Percentiles rank a stretch among this genome's conserved stretches.
Evolutionary conservation across 2,888 invertebrate species (phyloP).

Genomic region (Polydrusus pterygomalis): DNA sequence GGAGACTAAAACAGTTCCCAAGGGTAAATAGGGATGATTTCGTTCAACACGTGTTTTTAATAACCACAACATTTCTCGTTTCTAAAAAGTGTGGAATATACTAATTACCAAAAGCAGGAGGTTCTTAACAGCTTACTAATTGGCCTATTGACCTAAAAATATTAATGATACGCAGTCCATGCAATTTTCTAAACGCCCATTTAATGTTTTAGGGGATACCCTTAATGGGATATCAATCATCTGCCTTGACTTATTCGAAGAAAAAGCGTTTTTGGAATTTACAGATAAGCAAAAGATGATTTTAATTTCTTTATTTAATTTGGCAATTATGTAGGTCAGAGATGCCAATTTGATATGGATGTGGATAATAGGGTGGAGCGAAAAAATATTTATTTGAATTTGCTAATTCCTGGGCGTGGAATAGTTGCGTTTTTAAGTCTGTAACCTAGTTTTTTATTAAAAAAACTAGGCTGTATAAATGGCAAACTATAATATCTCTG

Average conservation of each 20-base stretch:
- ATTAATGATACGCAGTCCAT: constrained; percentile 40
- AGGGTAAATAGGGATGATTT: too few species aligned
- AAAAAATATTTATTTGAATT: too few species aligned
- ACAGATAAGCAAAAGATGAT: neutral
- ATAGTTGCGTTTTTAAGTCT: too few species aligned
- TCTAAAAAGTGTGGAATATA: constrained; percentile 40
- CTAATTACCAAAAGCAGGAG: constrained; percentile 32
- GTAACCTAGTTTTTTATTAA: too few species aligned
- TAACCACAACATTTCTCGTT: constrained; percentile 41
- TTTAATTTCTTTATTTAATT: constrained; percentile 11
- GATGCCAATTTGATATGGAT: too few species aligned
- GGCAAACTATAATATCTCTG: too few species aligned
- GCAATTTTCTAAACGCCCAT: constrained; percentile 32
- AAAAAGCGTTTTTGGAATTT: constrained; percentile 9
- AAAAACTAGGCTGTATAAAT: too few species aligned
- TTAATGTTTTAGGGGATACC: constrained; percentile 18
- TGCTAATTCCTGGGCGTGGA: too few species aligned
- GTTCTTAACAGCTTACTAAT: constrained; percentile 36
- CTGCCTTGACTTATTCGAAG: constrained; percentile 26
- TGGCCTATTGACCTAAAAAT: constrained; percentile 46
- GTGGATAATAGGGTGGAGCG: too few species aligned
- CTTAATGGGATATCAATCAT: constrained; percentile 37
- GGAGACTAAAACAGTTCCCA: too few species aligned
- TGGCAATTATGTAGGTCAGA: too few species aligned
- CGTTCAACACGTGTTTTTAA: constrained; percentile 45